These are phyloP conservation scores for Turritopsis rubra DNA, from an alignment of 30 jellyfish, hydroid and myxozoan genomes.

Conservation along the genomic window DNA sequence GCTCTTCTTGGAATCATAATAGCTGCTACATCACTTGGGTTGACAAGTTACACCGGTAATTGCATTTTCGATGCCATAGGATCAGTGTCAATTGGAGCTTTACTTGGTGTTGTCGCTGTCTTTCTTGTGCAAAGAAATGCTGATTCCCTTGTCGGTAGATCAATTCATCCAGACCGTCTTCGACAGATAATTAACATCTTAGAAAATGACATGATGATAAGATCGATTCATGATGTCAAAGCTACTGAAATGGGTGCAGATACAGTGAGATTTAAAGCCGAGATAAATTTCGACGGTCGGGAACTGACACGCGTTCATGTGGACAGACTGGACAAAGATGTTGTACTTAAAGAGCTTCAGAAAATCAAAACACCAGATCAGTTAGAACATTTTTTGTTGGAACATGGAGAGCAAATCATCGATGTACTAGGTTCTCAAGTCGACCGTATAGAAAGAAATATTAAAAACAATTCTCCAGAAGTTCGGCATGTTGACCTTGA, in stretches of 20 bases:
- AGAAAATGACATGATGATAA: slow-evolving; percentile 92
- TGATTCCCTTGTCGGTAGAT: slow-evolving; percentile 79
- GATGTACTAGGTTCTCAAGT: slow-evolving; percentile 97
- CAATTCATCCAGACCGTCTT: slow-evolving; percentile 90
- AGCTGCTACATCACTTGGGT: slow-evolving; percentile 92
- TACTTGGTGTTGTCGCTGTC: slow-evolving; percentile 88
- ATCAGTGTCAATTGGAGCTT: slow-evolving; percentile 93
- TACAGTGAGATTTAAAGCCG: slow-evolving; percentile 97
- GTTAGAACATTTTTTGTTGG: slow-evolving; percentile 72
- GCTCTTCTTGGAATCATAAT: slow-evolving; percentile 81
- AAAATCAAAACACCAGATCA: slow-evolving; percentile 71
- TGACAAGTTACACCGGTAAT: slow-evolving; percentile 82
- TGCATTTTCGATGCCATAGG: slow-evolving; percentile 82
- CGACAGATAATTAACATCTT: slow-evolving; percentile 80
- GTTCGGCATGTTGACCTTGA: slow-evolving; percentile 94
- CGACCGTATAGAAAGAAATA: slow-evolving; percentile 89
- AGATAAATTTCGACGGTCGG: slow-evolving; percentile 93
- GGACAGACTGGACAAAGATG: slow-evolving; percentile 76
- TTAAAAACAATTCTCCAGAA: slow-evolving; percentile 89
- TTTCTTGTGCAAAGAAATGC: slow-evolving; percentile 87
- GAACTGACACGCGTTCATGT: slow-evolving; percentile 92
- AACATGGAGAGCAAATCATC: slow-evolving; percentile 95
- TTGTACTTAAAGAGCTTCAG: slow-evolving; percentile 61
- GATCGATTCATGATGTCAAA: slow-evolving; percentile 97
- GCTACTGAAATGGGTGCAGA: slow-evolving; percentile 99